Conservation (phyloP, 2,888 invertebrate genomes). For the Pollenia amentaria region DNA sequence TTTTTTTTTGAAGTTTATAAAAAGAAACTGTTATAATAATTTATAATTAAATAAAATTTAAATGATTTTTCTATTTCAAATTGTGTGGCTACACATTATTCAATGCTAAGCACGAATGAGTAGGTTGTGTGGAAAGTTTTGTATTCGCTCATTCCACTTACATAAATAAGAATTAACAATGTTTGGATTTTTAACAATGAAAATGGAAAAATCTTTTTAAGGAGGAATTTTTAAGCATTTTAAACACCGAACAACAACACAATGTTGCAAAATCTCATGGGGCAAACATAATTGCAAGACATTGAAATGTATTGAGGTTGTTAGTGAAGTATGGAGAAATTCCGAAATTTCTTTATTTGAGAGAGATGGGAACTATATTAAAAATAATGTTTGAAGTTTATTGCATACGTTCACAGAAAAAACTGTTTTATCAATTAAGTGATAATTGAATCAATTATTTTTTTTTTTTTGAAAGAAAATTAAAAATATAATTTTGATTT, state of each 20-base stretch:
- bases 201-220: neutral
- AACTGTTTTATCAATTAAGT: too few species aligned
- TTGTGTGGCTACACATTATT: conserved; percentile 25
- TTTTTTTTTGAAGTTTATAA: conserved; percentile 11
- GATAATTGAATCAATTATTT: too few species aligned
- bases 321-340: conserved; percentile 1
- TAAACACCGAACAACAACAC: conserved; percentile 2
- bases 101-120: conserved; percentile 39
- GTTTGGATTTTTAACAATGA: conserved; percentile 9
- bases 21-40: conserved; percentile 66
- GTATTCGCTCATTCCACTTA: conserved; percentile 39
- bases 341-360: neutral
- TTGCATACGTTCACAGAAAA: too few species aligned
- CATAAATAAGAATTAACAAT: conserved; percentile 52
- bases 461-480: too few species aligned
- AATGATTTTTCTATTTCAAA: conserved; percentile 61
- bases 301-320: conserved; percentile 34
- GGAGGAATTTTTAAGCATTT: conserved; percentile 16
- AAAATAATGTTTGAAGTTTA: too few species aligned
- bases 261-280: conserved; percentile 40
- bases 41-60: conserved; percentile 68
- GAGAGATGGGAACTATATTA: neutral
- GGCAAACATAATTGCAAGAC: conserved; percentile 29
- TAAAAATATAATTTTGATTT: too few species aligned
- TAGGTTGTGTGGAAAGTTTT: conserved; percentile 26